A percentile compares a stretch with the other conserved stretches of the same genome.
phyloP scores from a whole-genome alignment of 2,888 invertebrate species.

The Acleris holmiana region DNA sequence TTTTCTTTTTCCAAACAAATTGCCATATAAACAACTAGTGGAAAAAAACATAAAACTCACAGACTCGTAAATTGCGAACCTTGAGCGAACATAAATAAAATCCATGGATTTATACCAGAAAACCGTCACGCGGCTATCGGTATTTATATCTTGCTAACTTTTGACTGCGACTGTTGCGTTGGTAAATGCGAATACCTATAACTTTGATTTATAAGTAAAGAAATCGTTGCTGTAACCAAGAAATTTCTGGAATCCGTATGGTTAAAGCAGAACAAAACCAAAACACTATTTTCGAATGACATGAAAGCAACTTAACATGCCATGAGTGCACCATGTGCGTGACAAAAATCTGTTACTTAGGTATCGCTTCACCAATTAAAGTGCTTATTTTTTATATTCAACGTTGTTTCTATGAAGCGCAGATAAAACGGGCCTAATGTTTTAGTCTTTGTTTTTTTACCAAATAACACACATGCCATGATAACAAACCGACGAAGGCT shows the following conservation, averaged over 20 bases:
- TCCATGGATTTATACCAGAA: conserved; percentile 13
- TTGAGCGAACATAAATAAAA: conserved; percentile 30
- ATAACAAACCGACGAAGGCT: conserved; percentile 1
- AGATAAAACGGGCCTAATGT: no score
- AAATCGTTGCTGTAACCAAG: no score
- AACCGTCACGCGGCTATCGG: conserved; percentile 3
- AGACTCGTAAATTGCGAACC: conserved; percentile 16
- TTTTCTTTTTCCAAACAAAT: background rate
- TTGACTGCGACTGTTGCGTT: background rate
- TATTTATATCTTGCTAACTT: conserved; percentile 14
- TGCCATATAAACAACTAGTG: conserved; percentile 10
- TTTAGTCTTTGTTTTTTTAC: background rate
- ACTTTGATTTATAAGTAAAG: no score
- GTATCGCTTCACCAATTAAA: no score
- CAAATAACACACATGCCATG: background rate
- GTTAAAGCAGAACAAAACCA: no score
- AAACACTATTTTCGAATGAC: no score
- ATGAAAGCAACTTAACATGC: no score
- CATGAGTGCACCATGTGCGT: no score
- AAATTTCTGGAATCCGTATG: no score
- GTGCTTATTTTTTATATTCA: no score
- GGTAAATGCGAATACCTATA: background rate
- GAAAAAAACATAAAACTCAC: conserved; percentile 14
- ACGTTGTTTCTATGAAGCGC: no score
- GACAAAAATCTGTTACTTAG: no score